Percentiles rank a stretch among this genome's conserved stretches.
Evolutionary conservation across 2,113 vertebrate species (phyloP).

Genomic region (Ptilonorhynchus violaceus): DNA sequence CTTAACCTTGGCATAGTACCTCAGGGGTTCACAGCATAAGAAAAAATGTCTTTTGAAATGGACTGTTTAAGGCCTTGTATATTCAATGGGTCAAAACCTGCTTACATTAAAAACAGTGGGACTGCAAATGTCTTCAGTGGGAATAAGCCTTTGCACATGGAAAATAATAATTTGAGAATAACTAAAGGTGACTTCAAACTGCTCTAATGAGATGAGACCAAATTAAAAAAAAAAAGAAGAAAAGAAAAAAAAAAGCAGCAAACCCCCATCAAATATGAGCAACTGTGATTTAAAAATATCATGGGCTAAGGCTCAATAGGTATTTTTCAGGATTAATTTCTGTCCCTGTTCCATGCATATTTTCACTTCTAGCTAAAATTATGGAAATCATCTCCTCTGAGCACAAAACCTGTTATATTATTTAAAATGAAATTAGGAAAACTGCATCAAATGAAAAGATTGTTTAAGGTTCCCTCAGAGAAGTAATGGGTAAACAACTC

Average conservation of each 20-base stretch:
- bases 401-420: not conserved
- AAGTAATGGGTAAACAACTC: not conserved
- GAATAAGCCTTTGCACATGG: not conserved
- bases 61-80: constrained; percentile 7
- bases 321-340: not conserved
- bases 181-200: not conserved
- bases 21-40: not conserved
- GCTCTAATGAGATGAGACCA: not conserved
- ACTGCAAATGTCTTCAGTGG: not conserved
- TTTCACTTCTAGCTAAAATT: constrained; percentile 30
- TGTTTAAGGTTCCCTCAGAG: not conserved
- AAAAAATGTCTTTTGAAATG: not conserved
- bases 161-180: not conserved
- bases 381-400: not conserved
- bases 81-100: not conserved
- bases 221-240: not conserved
- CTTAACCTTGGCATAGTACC: not conserved
- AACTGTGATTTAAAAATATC: not conserved
- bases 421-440: not conserved
- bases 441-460: not conserved
- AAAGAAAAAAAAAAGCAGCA: rapidly evolving
- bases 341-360: not conserved
- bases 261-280: not conserved
- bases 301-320: not conserved
- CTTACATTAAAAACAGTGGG: not conserved